Conservation (phyloP, 1,140 invertebrate genomes). For the Oreohelix idahoensis region DNA sequence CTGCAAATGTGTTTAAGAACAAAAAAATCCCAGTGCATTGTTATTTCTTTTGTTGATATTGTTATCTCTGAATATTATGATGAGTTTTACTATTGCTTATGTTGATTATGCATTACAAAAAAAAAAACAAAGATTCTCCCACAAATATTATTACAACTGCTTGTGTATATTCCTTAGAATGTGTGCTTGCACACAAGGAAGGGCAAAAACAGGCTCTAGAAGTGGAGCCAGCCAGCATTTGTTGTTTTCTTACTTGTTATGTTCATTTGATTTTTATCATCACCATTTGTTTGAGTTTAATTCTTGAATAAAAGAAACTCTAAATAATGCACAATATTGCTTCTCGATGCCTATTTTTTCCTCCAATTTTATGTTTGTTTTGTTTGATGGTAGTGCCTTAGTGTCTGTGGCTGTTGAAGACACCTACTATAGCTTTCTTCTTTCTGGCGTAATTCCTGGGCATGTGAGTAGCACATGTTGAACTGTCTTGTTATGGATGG, state of each 20-base stretch:
- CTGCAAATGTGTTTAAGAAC: background rate
- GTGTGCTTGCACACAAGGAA: background rate
- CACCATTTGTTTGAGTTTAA: background rate
- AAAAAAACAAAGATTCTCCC: no score
- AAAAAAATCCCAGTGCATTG: constrained; percentile 10
- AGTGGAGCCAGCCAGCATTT: background rate
- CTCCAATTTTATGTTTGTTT: background rate
- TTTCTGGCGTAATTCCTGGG: no score
- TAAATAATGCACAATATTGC: background rate
- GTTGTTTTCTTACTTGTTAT: background rate
- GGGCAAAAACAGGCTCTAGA: background rate
- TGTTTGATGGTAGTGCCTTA: no score
- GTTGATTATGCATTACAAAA: background rate
- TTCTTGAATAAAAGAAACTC: constrained; percentile 9
- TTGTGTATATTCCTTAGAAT: background rate
- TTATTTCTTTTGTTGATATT: constrained; percentile 11
- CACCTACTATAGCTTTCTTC: no score
- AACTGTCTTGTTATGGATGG: no score
- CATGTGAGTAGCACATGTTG: no score
- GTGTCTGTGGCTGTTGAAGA: no score
- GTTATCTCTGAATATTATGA: background rate
- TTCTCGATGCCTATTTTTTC: background rate
- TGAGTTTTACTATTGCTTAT: constrained; percentile 2
- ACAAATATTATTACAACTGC: background rate
- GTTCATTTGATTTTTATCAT: background rate